A percentile compares a stretch with the other conserved stretches of the same genome.
Evolutionary conservation across 2,113 vertebrate genomes (phyloP).

Genomic region (Dendrocopos noguchii): DNA sequence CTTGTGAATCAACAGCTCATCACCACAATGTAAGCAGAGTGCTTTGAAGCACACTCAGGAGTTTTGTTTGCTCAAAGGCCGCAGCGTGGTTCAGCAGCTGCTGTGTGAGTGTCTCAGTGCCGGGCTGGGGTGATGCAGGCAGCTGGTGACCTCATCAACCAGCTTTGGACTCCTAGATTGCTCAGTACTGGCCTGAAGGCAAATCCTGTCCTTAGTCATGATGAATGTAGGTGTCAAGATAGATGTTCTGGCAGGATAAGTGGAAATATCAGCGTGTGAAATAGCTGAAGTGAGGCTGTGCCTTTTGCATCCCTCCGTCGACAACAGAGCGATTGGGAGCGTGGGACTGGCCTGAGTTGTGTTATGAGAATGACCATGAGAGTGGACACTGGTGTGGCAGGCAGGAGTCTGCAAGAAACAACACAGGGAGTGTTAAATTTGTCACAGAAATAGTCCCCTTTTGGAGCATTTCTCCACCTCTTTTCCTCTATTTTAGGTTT

Average conservation of each 20-base stretch:
- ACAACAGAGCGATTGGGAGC: background rate
- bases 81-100: background rate
- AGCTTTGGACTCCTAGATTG: background rate
- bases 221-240: background rate
- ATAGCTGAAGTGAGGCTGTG: background rate
- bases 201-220: background rate
- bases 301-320: background rate
- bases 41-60: background rate
- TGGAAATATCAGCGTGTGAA: background rate
- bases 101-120: background rate
- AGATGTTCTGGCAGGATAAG: background rate
- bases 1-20: constrained; percentile 12
- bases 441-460: background rate
- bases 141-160: background rate
- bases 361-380: background rate
- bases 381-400: background rate
- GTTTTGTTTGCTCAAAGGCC: background rate
- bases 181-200: background rate
- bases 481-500: background rate
- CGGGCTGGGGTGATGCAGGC: background rate
- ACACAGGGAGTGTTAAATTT: background rate
- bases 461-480: background rate
- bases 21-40: background rate
- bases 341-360: background rate
- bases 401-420: background rate